phyloP scores from a whole-genome alignment of 2,797 vertebrate genomes.

The Anguilla obscura region DNA sequence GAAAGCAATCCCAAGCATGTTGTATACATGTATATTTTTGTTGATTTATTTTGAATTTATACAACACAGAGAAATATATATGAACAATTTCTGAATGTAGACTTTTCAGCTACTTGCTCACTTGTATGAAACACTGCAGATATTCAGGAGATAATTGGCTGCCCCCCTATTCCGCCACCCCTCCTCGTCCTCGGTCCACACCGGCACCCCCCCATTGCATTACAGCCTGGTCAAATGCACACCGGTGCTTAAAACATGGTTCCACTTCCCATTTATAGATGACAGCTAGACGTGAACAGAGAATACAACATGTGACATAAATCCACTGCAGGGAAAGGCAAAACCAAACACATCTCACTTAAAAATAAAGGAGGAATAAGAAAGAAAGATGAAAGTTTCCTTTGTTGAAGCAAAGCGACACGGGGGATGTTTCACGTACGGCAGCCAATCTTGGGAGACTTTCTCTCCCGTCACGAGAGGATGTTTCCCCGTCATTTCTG shows the following conservation, averaged over 20 bases:
- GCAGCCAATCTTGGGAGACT: neutral
- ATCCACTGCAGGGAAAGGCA: constrained; percentile 3
- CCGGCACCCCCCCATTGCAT: neutral
- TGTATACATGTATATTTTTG: too few relatives aligned
- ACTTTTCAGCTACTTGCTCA: neutral
- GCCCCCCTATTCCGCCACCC: neutral
- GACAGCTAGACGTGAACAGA: neutral
- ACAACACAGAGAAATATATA: too few relatives aligned
- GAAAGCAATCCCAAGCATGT: too few relatives aligned
- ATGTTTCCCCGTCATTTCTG: neutral
- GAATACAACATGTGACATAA: neutral
- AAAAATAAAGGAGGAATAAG: neutral
- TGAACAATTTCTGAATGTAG: neutral
- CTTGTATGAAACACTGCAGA: neutral
- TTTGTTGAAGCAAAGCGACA: neutral
- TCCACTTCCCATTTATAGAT: neutral
- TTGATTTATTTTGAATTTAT: too few relatives aligned
- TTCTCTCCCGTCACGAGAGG: neutral
- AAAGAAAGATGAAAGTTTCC: neutral
- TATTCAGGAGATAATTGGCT: neutral
- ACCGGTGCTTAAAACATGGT: neutral
- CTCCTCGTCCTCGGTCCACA: neutral
- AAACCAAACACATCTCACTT: constrained; percentile 2
- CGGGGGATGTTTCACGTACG: neutral
- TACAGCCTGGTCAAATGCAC: neutral